phyloP scores from a whole-genome alignment of 2,113 vertebrate genomes.

The Petromus typicus region DNA sequence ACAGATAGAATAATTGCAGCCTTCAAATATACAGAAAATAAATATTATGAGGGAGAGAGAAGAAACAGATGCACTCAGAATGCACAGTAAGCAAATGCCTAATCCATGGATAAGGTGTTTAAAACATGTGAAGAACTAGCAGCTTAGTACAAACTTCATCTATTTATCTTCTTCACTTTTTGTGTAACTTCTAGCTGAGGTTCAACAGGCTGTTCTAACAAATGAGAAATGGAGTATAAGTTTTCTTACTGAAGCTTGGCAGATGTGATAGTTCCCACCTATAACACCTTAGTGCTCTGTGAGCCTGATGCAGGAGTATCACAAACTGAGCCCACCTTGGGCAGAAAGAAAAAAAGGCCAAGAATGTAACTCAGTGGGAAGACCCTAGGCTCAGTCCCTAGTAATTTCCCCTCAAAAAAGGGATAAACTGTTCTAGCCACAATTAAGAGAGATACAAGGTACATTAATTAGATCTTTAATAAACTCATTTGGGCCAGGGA shows the following conservation, averaged over 20 bases:
- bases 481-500: not conserved
- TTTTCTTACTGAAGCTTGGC: slow-evolving; percentile 6
- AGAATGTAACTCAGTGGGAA: not conserved
- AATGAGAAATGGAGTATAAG: not conserved
- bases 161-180: not conserved
- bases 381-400: not conserved
- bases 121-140: slow-evolving; percentile 20
- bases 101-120: not conserved
- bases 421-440: not conserved
- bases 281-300: not conserved
- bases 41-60: not conserved
- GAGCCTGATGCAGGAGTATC: not conserved
- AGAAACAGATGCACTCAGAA: not conserved
- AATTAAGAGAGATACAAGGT: not conserved
- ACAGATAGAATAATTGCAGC: slow-evolving; percentile 18
- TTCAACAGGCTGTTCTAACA: not conserved
- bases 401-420: not conserved
- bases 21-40: slow-evolving; percentile 33
- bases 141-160: slow-evolving; percentile 17
- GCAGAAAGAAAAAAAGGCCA: not conserved
- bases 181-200: not conserved
- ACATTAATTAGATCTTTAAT: slow-evolving; percentile 21
- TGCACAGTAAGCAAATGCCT: slow-evolving; percentile 2
- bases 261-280: not conserved
- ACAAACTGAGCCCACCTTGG: not conserved